Evolutionary conservation across 2,888 invertebrate genomes (phyloP), one percentile per base, ranked within the genome.

Genomic region (Cephonodes hylas): DNA sequence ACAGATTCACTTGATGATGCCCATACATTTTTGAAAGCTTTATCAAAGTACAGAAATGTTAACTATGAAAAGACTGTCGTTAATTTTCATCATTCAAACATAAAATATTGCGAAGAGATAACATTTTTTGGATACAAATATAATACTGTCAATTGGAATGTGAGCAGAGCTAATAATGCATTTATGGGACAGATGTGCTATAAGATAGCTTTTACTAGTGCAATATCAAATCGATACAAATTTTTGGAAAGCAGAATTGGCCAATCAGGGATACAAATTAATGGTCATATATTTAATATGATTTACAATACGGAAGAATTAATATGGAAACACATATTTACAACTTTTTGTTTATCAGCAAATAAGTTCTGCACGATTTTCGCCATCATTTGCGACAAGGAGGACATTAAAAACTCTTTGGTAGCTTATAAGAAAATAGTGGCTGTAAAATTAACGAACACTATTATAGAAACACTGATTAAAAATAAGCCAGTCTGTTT

Each of bases 281-380:
- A 79, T 62, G 72, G 82, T n/a, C 89, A 89, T 63, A 76, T 91
- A 59, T 91, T 93, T 38, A 93, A 91, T 71, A 80, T 91, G 1
- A 62, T 78, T 10, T 76, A 88, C 63, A 91, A 90, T 59, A 76
- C 73, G 59, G 91, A 91, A 76, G 75, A 80, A 64, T 64, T 82
- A 3, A 72, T 91, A 63, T 93, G 92, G 93, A 75, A 70, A 3
- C 89, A 92, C 66, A 72, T 89, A 63, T 93, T 92, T 69, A 77
- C 80, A 3, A 89, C 91, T n/a, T 82, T 88, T 31, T 90, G 89
- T 70, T 69, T 92, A 18, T 91, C 93, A 18, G 92, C 92, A 0
- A 93, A 93, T 70, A 93, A 91, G 73, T 88, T 93, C 63, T 93
- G 93, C 59, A 89, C 92, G 7, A 89, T 91, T 58, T 68, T 91